Evolutionary conservation across 2,888 invertebrate genomes (phyloP), one percentile per base, ranked within the genome.

Genomic region (Eristalinus sepulchralis): DNA sequence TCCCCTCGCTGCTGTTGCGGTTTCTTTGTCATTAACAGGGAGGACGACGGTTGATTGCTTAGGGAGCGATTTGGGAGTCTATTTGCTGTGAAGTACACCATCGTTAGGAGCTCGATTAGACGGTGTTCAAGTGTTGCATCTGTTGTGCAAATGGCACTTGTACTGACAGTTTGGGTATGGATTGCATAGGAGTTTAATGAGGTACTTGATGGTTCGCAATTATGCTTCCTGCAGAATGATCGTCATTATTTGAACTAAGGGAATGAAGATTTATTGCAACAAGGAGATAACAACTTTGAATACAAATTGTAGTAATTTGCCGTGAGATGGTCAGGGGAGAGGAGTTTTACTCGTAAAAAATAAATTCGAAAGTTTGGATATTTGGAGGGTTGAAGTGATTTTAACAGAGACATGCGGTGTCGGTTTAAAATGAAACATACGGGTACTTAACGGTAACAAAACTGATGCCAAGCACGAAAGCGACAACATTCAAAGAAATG

Each of bases 1-100:
- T 78, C 68, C 63, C 63, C 22, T 85, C 63, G 77, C 77, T 70
- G 64, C 33, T 27, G 10, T n/a, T 9, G 20, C n/a, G 3, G 24
- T 20, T 36, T 11, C 3, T 59, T 39, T 33, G 10, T 33, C 3
- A 27, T 36, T 55, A 1, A 55, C 31, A 17, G 57, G 55, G 24
- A 47, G 34, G 39, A 60, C 24, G 20, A 20, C 13, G 27, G 33
- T 20, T n/a, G 60, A 34, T 36, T 34, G 22, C 0, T 64, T 76
- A 39, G 36, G 22, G 31, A 47, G 17, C 47, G 6, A 47, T 47
- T 47, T 5, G 8, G 53, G 59, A 59, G 59, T 67, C 59, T n/a
- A 59, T 67, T 66, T 66, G 57, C 2, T 33, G 47, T 47, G 47
- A 47, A 17, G 9, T 17, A 17, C 47, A 8, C 8, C 17, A 17